Percentiles rank a stretch among this genome's conserved stretches.
Conservation (phyloP, 2,888 invertebrate species). For the Oeneis ivallda region DNA sequence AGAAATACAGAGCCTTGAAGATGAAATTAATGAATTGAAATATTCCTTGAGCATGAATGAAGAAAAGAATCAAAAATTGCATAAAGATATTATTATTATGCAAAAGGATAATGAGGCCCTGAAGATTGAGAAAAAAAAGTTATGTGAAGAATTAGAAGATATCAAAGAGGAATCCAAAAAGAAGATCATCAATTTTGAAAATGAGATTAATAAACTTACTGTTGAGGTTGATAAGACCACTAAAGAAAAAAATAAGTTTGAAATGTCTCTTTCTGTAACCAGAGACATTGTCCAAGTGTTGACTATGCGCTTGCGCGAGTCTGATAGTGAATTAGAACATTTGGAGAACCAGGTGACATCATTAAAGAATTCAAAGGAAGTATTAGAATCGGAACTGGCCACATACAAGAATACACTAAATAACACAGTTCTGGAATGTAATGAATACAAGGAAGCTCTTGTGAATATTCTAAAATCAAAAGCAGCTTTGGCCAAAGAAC, state of each 20-base stretch:
- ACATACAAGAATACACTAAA: constrained; percentile 64
- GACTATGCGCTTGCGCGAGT: constrained; percentile 79
- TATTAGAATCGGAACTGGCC: constrained; percentile 62
- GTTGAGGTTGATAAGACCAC: constrained; percentile 67
- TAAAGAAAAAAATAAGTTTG: constrained; percentile 80
- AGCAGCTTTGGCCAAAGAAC: constrained; percentile 72
- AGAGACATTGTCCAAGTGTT: constrained; percentile 82
- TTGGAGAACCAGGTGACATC: constrained; percentile 68
- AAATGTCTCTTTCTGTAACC: constrained; percentile 82
- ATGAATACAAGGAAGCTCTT: constrained; percentile 74
- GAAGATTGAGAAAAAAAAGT: constrained; percentile 52
- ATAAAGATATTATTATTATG: constrained; percentile 57
- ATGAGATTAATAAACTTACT: constrained; percentile 68
- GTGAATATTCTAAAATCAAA: constrained; percentile 75
- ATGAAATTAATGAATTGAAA: constrained; percentile 63
- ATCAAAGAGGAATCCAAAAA: constrained; percentile 65
- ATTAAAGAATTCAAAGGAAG: constrained; percentile 60
- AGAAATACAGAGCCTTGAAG: constrained; percentile 59
- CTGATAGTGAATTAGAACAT: constrained; percentile 82
- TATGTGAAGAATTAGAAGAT: constrained; percentile 56
- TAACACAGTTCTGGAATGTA: constrained; percentile 66
- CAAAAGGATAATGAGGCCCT: constrained; percentile 60
- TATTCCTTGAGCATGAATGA: constrained; percentile 55
- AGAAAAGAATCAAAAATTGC: constrained; percentile 56
- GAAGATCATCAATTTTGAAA: constrained; percentile 67